Evolutionary conservation across 2,113 vertebrate species (phyloP), one percentile per base, ranked within the genome.

Genomic region (Pomatorhinus ruficollis): DNA sequence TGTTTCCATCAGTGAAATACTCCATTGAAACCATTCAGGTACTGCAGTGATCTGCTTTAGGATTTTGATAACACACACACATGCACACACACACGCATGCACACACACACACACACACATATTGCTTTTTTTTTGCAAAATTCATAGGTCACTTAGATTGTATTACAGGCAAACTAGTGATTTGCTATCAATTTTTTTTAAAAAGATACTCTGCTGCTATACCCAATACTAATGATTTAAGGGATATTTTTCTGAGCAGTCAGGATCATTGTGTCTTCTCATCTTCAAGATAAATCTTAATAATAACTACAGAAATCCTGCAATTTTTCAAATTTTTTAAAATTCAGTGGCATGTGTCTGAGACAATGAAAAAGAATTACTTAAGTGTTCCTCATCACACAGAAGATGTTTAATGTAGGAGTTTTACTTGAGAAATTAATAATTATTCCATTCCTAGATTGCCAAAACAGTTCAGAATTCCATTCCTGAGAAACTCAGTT

Each of bases 1-100:
- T 88, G 39, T 50, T 94, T 19, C 85, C 37, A 63, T 95, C 90
- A 86, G 54, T 47, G 50, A 30, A 54, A 69, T 92, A 69, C 27
- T 88, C 47, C 54, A 74, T 33, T 66, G 59, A 80, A 95, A 61
- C 42, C 64, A 70, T 70, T 33, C 66, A 90, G 70, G n/a, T 44
- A 49, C n/a, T 40, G 31, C 63, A 92, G 49, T 7, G 21, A 76
- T 57, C 53, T 92, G 37, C 25, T 83, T 57, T 57, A 83, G 49
- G 23, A 53, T 85, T 83, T 82, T 61, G 63, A 53, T 75, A 28
- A 54, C 7, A 37, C 4, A 31, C 10, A 31, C 9, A 61, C 3
- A 53, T 1, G 53, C 10, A 25, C 8, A 47, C 9, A 33, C 3
- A 49, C 15, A 59, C n/a, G n/a, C 15, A 50, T 39, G 39, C 7